Conservation (phyloP, 1,140 invertebrate species). For the Oryctes rhinoceros region DNA sequence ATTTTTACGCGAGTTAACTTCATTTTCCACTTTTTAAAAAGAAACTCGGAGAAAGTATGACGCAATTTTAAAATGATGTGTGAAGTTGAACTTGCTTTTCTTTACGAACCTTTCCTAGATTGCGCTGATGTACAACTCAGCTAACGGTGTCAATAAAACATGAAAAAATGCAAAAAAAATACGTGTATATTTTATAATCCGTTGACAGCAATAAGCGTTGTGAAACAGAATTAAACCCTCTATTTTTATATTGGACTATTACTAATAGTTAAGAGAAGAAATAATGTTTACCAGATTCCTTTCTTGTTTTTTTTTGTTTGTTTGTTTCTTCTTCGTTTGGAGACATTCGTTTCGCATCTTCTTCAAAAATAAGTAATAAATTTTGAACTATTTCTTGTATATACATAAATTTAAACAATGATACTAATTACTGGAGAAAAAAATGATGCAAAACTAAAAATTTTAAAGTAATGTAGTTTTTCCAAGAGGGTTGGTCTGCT, state of each 20-base stretch:
- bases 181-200: slow-evolving; percentile 44
- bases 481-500: slow-evolving; percentile 27
- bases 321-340: too few relatives aligned
- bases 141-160: slow-evolving; percentile 33
- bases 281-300: neutral
- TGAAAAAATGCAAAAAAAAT: slow-evolving; percentile 38
- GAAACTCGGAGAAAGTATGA: too few relatives aligned
- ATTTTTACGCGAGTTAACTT: neutral
- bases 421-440: slow-evolving; percentile 39
- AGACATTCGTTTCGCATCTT: slow-evolving; percentile 55
- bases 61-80: too few relatives aligned
- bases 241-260: slow-evolving; percentile 61
- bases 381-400: slow-evolving; percentile 12
- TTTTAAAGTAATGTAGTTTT: slow-evolving; percentile 26
- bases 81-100: neutral
- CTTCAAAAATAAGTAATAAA: slow-evolving; percentile 42
- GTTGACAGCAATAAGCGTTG: slow-evolving; percentile 60
- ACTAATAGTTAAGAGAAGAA: slow-evolving; percentile 54
- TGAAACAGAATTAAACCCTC: slow-evolving; percentile 61
- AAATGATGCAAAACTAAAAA: slow-evolving; percentile 37
- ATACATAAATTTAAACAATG: slow-evolving; percentile 7
- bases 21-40: neutral
- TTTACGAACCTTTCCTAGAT: neutral
- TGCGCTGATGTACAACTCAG: slow-evolving; percentile 14
- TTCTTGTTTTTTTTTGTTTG: neutral